phyloP scores from a whole-genome alignment of 2,113 vertebrate species.

The Brachionichthys hirsutus region DNA sequence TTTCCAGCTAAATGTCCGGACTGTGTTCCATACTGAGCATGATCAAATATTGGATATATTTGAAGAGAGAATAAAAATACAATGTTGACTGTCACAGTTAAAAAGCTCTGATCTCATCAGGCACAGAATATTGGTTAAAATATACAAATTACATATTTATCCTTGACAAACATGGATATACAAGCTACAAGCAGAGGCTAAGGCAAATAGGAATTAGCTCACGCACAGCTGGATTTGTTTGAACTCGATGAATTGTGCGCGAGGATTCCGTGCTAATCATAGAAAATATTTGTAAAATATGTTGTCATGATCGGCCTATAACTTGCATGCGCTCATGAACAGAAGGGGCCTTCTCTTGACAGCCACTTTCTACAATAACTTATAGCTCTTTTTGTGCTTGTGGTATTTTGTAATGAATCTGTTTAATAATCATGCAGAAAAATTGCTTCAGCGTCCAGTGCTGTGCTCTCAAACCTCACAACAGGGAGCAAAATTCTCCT shows the following conservation, averaged over 20 bases:
- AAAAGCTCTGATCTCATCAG: not conserved
- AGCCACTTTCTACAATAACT: not conserved
- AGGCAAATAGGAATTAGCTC: not conserved
- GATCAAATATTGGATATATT: too few species aligned
- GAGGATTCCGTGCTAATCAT: constrained; percentile 8
- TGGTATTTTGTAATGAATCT: not conserved
- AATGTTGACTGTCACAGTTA: too few species aligned
- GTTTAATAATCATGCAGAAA: not conserved
- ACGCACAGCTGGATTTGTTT: not conserved
- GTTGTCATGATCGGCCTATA: not conserved
- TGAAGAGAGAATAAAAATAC: too few species aligned
- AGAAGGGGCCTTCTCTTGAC: not conserved
- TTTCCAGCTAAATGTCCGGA: too few species aligned
- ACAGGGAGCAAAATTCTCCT: too few species aligned
- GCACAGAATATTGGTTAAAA: not conserved
- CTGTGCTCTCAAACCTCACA: too few species aligned
- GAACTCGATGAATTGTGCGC: too few species aligned
- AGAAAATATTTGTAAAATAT: not conserved
- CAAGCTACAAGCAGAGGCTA: not conserved
- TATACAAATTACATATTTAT: constrained; percentile 9
- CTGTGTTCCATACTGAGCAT: too few species aligned
- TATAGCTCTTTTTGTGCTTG: not conserved
- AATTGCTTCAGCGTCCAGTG: too few species aligned
- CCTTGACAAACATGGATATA: constrained; percentile 4
- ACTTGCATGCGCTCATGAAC: not conserved